Percentiles rank a stretch among this genome's conserved stretches.
Evolutionary conservation across 1,140 invertebrate genomes (phyloP).

Genomic region (Drosophila tropicalis): DNA sequence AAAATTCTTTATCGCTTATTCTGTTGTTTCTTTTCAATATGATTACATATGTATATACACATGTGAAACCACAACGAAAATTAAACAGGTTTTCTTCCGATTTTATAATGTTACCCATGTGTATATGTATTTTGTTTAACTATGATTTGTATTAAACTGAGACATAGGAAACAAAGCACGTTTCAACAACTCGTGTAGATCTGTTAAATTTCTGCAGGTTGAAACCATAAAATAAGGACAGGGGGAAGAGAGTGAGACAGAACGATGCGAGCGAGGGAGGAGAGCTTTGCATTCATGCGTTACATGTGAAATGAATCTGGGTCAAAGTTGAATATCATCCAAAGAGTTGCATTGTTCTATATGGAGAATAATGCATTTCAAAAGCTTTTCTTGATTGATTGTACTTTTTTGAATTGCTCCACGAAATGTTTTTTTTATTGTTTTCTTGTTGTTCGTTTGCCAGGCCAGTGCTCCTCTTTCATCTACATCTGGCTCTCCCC

Average conservation of each 20-base stretch:
- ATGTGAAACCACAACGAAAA: constrained; percentile 1
- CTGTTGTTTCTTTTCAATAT: neutral
- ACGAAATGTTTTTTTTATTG: neutral
- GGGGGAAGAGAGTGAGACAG: neutral
- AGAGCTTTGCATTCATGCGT: constrained; percentile 5
- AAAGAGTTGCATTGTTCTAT: constrained; percentile 4
- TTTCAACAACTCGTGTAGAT: neutral
- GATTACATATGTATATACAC: no score
- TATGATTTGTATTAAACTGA: neutral
- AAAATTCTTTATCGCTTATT: neutral
- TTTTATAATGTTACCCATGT: neutral
- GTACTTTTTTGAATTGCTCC: neutral
- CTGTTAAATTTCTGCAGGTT: neutral
- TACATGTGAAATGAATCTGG: neutral
- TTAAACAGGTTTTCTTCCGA: constrained; percentile 8
- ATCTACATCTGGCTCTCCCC: neutral
- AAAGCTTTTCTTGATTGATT: constrained; percentile 8
- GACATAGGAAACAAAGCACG: neutral
- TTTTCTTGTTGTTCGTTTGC: neutral
- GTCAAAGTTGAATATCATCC: constrained; percentile 6
- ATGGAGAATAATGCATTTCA: neutral
- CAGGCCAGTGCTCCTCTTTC: neutral
- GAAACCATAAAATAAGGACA: neutral
- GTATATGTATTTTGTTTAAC: neutral
- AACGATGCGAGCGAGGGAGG: neutral